Conservation (phyloP, 2,888 invertebrate genomes). For the Phengaris arion region DNA sequence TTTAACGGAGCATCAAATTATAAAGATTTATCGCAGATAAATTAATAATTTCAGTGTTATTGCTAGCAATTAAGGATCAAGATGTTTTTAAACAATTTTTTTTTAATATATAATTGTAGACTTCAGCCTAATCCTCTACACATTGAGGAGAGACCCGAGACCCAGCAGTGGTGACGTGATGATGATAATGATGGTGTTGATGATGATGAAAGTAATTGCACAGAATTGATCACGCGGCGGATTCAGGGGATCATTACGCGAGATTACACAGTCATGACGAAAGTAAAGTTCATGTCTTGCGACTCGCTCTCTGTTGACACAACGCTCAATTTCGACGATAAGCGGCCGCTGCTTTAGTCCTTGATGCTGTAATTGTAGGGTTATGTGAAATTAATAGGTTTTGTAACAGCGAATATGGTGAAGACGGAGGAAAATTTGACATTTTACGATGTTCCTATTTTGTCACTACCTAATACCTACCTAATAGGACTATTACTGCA, state of each 20-base stretch:
- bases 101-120: too few relatives aligned
- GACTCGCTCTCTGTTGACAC: slow-evolving; percentile 32
- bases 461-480: too few relatives aligned
- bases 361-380: slow-evolving; percentile 41
- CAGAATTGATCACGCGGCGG: slow-evolving; percentile 43
- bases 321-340: slow-evolving; percentile 27
- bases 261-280: slow-evolving; percentile 45
- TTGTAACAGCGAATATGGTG: not conserved
- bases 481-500: too few relatives aligned
- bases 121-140: too few relatives aligned
- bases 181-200: not conserved
- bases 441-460: too few relatives aligned
- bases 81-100: not conserved
- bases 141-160: too few relatives aligned
- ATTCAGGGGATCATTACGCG: slow-evolving; percentile 43
- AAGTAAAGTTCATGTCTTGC: slow-evolving; percentile 50
- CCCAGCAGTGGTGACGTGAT: not conserved
- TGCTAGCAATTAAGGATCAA: not conserved
- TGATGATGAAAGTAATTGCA: slow-evolving; percentile 32
- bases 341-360: slow-evolving; percentile 8
- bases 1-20: not conserved
- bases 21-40: not conserved
- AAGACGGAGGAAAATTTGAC: too few relatives aligned
- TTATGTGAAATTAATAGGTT: not conserved
- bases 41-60: not conserved